A percentile compares a stretch with the other conserved stretches of the same genome.
Conservation (phyloP, 1,140 invertebrate species). For the Panagrolaimus sp. region DNA sequence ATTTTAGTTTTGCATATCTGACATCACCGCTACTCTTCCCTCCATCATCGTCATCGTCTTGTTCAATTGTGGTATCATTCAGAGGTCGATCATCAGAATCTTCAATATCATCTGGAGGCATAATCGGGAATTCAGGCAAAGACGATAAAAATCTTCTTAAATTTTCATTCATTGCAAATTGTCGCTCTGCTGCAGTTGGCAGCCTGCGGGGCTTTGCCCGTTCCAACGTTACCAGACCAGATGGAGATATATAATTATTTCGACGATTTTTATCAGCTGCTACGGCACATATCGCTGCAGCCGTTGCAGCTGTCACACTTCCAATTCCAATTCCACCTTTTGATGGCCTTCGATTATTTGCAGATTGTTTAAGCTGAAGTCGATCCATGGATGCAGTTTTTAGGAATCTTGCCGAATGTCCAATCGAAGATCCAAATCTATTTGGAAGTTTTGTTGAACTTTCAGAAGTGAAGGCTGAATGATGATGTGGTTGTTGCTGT, state of each 20-base stretch:
- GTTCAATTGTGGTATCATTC: background rate
- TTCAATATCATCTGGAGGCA: conserved; percentile 3
- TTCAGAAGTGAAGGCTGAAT: background rate
- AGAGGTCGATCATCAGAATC: background rate
- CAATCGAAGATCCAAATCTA: background rate
- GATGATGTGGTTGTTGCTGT: background rate
- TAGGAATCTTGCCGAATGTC: background rate
- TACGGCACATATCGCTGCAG: background rate
- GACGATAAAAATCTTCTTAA: conserved; percentile 2
- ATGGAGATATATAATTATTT: background rate
- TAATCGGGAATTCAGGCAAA: conserved; percentile 5
- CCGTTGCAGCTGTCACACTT: background rate
- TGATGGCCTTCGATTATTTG: background rate
- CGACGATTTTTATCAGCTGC: background rate
- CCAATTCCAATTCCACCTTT: background rate
- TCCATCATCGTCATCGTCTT: background rate
- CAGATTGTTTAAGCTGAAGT: background rate
- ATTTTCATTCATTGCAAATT: conserved; percentile 13
- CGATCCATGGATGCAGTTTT: conserved; percentile 15
- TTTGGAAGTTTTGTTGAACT: background rate
- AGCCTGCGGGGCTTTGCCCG: conserved; percentile 7
- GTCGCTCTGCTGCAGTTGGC: conserved; percentile 2
- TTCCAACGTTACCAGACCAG: background rate
- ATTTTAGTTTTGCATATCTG: background rate
- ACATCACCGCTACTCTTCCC: background rate